phyloP scores from a whole-genome alignment of 2,113 vertebrate species.

The Clarias macrocephalus region DNA sequence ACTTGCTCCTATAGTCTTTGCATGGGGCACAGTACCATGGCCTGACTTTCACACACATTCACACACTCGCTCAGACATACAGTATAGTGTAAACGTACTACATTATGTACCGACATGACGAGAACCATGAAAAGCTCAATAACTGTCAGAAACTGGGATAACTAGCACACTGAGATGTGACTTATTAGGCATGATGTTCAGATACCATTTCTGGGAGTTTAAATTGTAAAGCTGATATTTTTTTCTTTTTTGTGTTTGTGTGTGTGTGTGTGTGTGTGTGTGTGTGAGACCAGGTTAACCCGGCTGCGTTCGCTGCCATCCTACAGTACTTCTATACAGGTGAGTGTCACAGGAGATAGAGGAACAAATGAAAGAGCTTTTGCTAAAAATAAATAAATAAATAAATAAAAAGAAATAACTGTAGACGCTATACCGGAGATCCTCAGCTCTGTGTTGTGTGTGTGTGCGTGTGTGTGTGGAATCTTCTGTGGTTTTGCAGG shows the following conservation, averaged over 20 bases:
- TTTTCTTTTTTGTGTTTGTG: too few species aligned
- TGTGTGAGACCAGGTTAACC: constrained; percentile 79
- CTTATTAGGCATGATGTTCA: background rate
- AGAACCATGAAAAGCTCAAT: too few species aligned
- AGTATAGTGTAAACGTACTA: too few species aligned
- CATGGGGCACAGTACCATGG: too few species aligned
- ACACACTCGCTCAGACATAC: too few species aligned
- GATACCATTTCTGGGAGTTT: background rate
- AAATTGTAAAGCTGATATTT: background rate
- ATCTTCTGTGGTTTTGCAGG: constrained; percentile 67
- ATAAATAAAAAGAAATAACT: too few species aligned
- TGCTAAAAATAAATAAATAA: background rate
- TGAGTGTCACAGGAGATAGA: constrained; percentile 61
- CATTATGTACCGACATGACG: too few species aligned
- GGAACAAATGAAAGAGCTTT: background rate
- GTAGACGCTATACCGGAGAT: background rate
- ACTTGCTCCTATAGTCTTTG: too few species aligned
- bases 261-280: background rate
- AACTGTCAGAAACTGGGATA: too few species aligned
- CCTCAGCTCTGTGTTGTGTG: background rate
- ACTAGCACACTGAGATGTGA: too few species aligned
- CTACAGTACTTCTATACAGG: constrained; percentile 96
- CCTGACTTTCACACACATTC: too few species aligned
- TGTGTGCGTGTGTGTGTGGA: background rate
- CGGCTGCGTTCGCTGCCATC: constrained; percentile 88